These are phyloP conservation scores for Aphodius sticticus DNA, from an alignment of 2,888 invertebrate genomes.

Conservation along the genomic window DNA sequence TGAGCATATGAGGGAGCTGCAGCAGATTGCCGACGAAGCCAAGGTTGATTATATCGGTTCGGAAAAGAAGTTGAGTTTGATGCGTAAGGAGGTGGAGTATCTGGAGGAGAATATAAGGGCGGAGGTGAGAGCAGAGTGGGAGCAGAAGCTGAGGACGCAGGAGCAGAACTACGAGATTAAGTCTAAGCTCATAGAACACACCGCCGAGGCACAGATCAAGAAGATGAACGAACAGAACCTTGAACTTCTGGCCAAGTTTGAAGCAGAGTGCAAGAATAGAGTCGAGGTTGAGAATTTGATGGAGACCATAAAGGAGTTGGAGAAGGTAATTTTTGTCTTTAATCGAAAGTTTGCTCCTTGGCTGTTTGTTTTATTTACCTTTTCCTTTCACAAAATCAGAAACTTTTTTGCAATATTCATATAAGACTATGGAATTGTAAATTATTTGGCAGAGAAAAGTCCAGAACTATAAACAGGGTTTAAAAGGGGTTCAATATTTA, in stretches of 20 bases:
- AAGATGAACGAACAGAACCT: constrained; percentile 51
- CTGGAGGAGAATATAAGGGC: constrained; percentile 22
- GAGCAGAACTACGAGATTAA: constrained; percentile 49
- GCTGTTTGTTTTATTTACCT: neutral
- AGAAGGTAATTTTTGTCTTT: constrained; percentile 50
- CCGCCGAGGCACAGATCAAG: constrained; percentile 42
- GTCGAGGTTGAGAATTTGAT: constrained; percentile 63
- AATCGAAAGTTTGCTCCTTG: neutral
- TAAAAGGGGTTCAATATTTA: too few species aligned
- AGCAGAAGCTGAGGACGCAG: constrained; percentile 45
- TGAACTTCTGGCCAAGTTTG: constrained; percentile 61
- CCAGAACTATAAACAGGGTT: too few species aligned
- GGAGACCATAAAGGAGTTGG: constrained; percentile 60
- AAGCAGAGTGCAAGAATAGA: constrained; percentile 64
- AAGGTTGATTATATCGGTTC: constrained; percentile 45
- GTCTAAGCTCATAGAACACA: constrained; percentile 46
- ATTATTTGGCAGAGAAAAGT: neutral
- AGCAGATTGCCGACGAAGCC: constrained; percentile 45
- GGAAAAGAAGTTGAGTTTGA: constrained; percentile 44
- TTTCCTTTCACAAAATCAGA: neutral
- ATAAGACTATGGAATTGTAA: neutral
- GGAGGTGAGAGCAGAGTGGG: constrained; percentile 25
- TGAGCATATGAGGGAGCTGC: constrained; percentile 36
- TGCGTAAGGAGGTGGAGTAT: constrained; percentile 27
- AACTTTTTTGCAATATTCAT: too few species aligned